These are phyloP conservation scores for Oryzias curvinotus DNA, from an alignment of 2,113 vertebrate genomes.

Conservation along the genomic window DNA sequence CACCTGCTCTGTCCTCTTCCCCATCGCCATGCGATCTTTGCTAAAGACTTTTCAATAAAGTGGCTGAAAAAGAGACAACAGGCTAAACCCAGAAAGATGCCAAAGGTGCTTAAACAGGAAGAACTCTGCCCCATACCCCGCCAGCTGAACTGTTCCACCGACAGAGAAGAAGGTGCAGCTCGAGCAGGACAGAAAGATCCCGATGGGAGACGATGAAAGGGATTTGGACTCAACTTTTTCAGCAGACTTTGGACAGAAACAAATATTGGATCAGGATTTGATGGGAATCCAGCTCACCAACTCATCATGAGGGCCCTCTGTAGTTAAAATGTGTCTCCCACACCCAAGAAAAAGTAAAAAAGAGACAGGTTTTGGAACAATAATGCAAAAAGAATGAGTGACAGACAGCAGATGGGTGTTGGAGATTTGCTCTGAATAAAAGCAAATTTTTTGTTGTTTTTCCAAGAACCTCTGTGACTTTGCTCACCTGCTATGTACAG, in stretches of 20 bases:
- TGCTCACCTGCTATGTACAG: constrained; percentile 61
- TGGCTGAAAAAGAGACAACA: constrained; percentile 52
- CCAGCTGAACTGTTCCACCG: constrained; percentile 47
- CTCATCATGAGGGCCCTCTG: constrained; percentile 30
- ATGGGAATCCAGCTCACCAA: constrained; percentile 27
- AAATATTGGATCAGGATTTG: constrained; percentile 21
- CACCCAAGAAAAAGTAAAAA: constrained; percentile 34
- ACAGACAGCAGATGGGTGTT: constrained; percentile 12
- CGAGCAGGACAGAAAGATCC: constrained; percentile 22
- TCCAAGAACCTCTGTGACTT: constrained; percentile 38
- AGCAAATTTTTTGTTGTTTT: constrained; percentile 14
- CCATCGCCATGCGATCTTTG: constrained; percentile 44
- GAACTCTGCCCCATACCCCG: constrained; percentile 55
- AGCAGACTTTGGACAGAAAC: constrained; percentile 43
- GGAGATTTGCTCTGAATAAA: constrained; percentile 37
- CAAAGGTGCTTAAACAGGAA: constrained; percentile 87
- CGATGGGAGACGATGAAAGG: constrained; percentile 42
- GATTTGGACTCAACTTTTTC: constrained; percentile 41
- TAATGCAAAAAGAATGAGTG: constrained; percentile 35
- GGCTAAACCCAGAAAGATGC: constrained; percentile 77
- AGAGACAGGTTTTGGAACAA: constrained; percentile 24
- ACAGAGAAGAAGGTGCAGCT: constrained; percentile 49
- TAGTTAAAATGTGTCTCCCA: constrained; percentile 39
- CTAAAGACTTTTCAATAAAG: constrained; percentile 55
- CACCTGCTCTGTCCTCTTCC: constrained; percentile 43